Percentiles rank a stretch among this genome's conserved stretches.
Evolutionary conservation across 1,140 invertebrate genomes (phyloP).

Genomic region (Cecropterus lyciades): DNA sequence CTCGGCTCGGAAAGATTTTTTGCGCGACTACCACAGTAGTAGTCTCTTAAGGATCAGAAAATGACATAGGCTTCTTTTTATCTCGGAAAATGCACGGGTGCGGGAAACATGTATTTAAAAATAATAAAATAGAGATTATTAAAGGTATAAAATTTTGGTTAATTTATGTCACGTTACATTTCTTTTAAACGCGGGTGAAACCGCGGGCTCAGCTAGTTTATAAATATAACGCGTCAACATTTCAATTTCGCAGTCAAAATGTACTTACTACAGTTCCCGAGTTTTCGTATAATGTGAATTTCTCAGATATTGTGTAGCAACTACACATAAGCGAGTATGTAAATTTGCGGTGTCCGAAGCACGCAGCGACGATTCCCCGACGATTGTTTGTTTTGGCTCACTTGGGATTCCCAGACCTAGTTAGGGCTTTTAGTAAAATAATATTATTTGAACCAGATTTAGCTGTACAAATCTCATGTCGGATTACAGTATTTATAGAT

Average conservation of each 20-base stretch:
- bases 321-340: neutral
- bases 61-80: no score
- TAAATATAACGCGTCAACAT: no score
- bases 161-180: no score
- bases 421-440: slow-evolving; percentile 4
- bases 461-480: slow-evolving; percentile 2
- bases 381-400: slow-evolving; percentile 20
- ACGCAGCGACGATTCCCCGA: slow-evolving; percentile 9
- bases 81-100: no score
- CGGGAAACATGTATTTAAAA: no score
- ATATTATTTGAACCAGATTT: slow-evolving; percentile 5
- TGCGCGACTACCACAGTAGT: no score
- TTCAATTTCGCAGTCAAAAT: slow-evolving; percentile 8
- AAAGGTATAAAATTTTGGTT: no score
- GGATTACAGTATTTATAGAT: neutral
- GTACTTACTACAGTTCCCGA: slow-evolving; percentile 6
- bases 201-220: no score
- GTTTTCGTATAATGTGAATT: neutral
- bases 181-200: no score
- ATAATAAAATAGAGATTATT: no score
- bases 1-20: no score
- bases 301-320: neutral
- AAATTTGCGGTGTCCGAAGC: slow-evolving; percentile 11
- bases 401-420: slow-evolving; percentile 11
- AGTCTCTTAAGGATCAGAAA: no score